Evolutionary conservation across 2,113 vertebrate genomes (phyloP).

Genomic region (Alaudala cheleensis): DNA sequence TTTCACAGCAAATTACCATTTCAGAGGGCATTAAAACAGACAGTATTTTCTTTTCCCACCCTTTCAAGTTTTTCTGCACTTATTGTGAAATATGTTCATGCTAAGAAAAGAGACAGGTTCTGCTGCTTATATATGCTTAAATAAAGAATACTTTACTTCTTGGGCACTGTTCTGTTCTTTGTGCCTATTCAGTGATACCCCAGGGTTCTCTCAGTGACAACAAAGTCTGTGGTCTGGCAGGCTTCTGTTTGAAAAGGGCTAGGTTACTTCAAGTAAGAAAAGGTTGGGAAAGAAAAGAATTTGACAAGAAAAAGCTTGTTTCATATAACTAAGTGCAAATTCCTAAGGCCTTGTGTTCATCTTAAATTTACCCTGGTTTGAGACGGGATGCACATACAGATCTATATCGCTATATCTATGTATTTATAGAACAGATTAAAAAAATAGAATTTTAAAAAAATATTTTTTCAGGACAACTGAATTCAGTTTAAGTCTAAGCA

Average conservation of each 20-base stretch:
- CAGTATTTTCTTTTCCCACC: background rate
- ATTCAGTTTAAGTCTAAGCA: background rate
- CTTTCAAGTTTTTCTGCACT: background rate
- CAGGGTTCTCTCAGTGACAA: background rate
- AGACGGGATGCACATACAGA: background rate
- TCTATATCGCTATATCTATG: background rate
- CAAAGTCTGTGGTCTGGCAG: conserved; percentile 12
- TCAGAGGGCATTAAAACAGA: background rate
- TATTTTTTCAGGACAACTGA: background rate
- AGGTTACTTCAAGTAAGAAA: conserved; percentile 27
- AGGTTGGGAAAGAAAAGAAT: background rate
- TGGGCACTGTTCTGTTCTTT: background rate
- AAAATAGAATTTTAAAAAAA: background rate
- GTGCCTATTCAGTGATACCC: background rate
- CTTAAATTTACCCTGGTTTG: background rate
- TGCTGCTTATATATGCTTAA: conserved; percentile 24
- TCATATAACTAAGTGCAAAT: background rate
- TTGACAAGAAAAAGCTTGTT: conserved; percentile 33
- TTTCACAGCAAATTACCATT: conserved; percentile 21
- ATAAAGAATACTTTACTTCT: background rate
- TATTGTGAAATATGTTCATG: conserved; percentile 14
- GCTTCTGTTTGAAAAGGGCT: background rate
- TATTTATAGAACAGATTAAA: background rate
- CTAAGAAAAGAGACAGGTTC: conserved; percentile 17
- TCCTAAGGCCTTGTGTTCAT: background rate